Conservation (phyloP, 2,888 invertebrate species). For the Biston betularia region DNA sequence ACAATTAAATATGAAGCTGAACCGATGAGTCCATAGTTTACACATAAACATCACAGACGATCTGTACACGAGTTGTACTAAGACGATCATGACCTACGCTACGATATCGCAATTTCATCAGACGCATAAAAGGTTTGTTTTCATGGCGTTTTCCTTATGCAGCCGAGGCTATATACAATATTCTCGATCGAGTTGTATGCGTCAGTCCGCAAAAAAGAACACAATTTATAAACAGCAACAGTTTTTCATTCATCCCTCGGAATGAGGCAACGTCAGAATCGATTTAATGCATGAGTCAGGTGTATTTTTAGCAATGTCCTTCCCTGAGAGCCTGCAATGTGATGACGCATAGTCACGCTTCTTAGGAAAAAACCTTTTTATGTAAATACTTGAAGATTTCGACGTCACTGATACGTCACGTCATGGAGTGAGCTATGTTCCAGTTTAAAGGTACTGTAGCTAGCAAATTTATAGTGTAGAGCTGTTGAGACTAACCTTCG, state of each 20-base stretch:
- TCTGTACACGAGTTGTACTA: too few species aligned
- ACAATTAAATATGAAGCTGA: conserved; percentile 8
- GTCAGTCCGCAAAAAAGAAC: conserved; percentile 42
- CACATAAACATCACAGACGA: conserved; percentile 18
- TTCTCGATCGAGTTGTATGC: conserved; percentile 26
- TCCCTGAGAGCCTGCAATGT: conserved; percentile 23
- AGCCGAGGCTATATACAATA: conserved; percentile 27
- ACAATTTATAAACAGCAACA: conserved; percentile 44
- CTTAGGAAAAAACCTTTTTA: background rate
- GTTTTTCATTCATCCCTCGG: conserved; percentile 69
- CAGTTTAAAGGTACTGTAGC: too few species aligned
- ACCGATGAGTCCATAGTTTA: conserved; percentile 6
- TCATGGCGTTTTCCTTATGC: conserved; percentile 41
- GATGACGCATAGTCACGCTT: conserved; percentile 20
- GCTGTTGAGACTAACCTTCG: too few species aligned
- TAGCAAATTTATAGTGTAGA: too few species aligned
- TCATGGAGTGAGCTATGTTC: too few species aligned
- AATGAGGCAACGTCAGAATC: conserved; percentile 58
- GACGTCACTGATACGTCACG: too few species aligned
- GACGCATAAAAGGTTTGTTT: conserved; percentile 34
- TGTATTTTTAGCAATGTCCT: conserved; percentile 53
- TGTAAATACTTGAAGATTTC: background rate
- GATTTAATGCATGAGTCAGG: conserved; percentile 58
- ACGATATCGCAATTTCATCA: conserved; percentile 40
- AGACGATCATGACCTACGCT: conserved; percentile 44